Evolutionary conservation across 2,797 vertebrate species (phyloP).

Genomic region (Tamandua tetradactyla): DNA sequence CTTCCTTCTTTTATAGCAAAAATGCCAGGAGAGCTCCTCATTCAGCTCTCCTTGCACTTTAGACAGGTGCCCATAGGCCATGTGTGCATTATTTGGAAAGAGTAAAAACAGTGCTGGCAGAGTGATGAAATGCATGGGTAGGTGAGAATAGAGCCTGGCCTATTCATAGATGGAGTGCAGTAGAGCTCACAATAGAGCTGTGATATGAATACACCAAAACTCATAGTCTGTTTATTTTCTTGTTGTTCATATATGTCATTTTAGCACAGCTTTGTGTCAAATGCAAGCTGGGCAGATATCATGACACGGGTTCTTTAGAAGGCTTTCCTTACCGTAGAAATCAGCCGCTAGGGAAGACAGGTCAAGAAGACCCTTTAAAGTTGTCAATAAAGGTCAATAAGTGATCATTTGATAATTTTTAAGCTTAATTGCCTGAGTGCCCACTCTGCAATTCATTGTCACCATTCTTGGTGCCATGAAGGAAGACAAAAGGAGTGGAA

Average conservation of each 20-base stretch:
- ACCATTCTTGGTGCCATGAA: background rate
- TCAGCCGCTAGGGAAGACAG: background rate
- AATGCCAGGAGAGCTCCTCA: background rate
- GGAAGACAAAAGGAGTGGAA: background rate
- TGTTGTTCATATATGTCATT: background rate
- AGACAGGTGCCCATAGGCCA: background rate
- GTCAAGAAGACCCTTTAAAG: background rate
- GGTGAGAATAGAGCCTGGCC: background rate
- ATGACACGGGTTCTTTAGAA: background rate
- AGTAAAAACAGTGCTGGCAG: background rate
- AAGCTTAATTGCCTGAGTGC: no score
- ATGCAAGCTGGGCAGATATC: background rate
- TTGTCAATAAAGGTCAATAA: no score
- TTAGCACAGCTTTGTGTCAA: conserved; percentile 12
- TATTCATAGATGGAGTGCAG: background rate
- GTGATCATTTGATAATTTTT: no score
- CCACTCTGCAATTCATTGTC: background rate
- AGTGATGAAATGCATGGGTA: background rate
- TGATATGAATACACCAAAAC: background rate
- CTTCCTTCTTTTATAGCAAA: background rate
- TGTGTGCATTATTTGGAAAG: background rate
- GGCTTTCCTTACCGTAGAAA: background rate
- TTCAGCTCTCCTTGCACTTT: background rate
- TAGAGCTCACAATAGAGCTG: background rate
- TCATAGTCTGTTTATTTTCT: background rate